These are phyloP conservation scores for Polydrusus cervinus DNA, from an alignment of 2,888 invertebrate genomes.

Conservation along the genomic window DNA sequence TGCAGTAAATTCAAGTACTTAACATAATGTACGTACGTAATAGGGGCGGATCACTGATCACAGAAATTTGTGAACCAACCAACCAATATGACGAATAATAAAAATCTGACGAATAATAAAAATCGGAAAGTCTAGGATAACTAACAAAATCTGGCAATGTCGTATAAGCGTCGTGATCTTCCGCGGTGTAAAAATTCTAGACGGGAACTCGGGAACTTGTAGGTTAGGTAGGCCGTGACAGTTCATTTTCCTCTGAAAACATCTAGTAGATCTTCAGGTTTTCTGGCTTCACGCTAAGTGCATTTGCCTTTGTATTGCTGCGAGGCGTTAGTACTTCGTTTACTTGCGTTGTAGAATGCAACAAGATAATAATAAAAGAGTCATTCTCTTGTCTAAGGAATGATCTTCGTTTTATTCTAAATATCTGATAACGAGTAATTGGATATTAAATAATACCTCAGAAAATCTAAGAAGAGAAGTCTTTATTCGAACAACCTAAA, in stretches of 20 bases:
- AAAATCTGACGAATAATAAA: no score
- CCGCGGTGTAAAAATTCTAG: conserved; percentile 40
- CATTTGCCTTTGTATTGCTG: conserved; percentile 50
- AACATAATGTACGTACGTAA: no score
- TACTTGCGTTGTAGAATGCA: conserved; percentile 43
- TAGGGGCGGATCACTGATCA: no score
- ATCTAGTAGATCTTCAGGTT: conserved; percentile 53
- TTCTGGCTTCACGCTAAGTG: conserved; percentile 54
- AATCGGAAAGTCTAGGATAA: not conserved
- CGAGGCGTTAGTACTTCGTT: conserved; percentile 27
- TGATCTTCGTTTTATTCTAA: not conserved
- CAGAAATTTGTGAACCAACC: no score
- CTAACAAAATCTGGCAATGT: not conserved
- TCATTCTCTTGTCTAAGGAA: conserved; percentile 1
- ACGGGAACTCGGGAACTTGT: conserved; percentile 44
- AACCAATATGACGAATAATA: no score
- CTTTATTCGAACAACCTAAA: no score
- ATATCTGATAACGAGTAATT: not conserved
- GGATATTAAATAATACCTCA: not conserved
- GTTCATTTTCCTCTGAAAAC: conserved; percentile 47
- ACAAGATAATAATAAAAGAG: conserved; percentile 33
- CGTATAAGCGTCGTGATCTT: conserved; percentile 18
- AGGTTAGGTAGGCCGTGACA: conserved; percentile 49
- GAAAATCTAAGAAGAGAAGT: no score
- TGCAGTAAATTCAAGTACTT: no score